Evolutionary conservation across 2,797 vertebrate species (phyloP), one percentile per base, ranked within the genome.

Genomic region (Gymnothorax reevesii): DNA sequence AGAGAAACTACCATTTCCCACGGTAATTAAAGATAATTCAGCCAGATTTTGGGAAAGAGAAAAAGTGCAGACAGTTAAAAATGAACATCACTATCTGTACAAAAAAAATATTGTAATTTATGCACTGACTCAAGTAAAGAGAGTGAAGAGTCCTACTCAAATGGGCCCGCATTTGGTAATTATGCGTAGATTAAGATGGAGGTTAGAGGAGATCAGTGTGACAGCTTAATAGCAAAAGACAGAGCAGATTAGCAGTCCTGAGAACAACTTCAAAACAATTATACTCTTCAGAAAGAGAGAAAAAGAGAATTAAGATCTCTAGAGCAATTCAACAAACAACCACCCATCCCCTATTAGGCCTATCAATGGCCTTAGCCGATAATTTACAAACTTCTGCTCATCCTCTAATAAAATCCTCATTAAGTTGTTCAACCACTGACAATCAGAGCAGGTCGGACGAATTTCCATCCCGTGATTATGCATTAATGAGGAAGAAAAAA

Each of bases 151-250:
- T 86, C 82, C 52, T 83, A 84, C 79, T 86, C 71, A 79, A 79
- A 86, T 59, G 64, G 87, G 42, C 66, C 54, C 60, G 49, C 13
- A 57, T 62, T 60, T 64, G 73, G 55, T 88, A 85, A 87, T 87
- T 88, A 42, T 2, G 33, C 33, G 33, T 42, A 83, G 69, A 85
- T 85, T 73, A 73, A 27, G 84, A 85, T 17, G 15, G 84, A 85
- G 57, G 66, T 57, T 55, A 25, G 84, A 57, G 42, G 22, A 73
- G 8, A 55, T 54, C 20, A 15, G 64, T 64, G 20, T 9, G 64
- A 6, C 27, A 71, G 42, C 7, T 54, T 69, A 84, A 71, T 22
- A 73, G 42, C 66, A 17, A 73, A 66, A 15, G 66, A 73, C 84
- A 85, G 17, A 73, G 52, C 22, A 55, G 52, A 55, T 22, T 84